Conservation (phyloP, 1,140 invertebrate genomes). For the Yoshiicerus persimilis region DNA sequence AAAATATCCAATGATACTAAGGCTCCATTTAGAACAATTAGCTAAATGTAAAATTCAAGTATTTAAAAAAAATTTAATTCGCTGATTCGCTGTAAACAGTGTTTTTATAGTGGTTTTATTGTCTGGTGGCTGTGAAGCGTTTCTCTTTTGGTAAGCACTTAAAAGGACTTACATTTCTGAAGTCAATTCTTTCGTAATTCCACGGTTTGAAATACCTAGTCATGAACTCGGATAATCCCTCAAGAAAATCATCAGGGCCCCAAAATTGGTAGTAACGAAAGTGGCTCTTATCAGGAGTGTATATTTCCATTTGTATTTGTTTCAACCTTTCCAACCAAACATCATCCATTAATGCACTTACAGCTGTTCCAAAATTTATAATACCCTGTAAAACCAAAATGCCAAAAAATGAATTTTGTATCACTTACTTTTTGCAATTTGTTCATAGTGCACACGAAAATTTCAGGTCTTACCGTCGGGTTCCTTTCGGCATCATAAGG, state of each 20-base stretch:
- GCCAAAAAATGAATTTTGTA: no score
- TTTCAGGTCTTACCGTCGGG: background rate
- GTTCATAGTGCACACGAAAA: no score
- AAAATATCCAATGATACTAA: slow-evolving; percentile 33
- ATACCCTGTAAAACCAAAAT: background rate
- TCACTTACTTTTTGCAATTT: no score
- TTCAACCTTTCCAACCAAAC: slow-evolving; percentile 22
- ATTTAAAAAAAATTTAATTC: no score
- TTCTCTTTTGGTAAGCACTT: background rate
- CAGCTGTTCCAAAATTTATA: slow-evolving; percentile 35
- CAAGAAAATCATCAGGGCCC: slow-evolving; percentile 9
- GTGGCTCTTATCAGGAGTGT: background rate
- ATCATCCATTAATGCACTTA: slow-evolving; percentile 39
- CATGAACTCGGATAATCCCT: slow-evolving; percentile 19
- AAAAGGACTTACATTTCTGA: background rate
- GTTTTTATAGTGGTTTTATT: no score
- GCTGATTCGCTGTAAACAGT: no score
- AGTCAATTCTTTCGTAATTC: background rate
- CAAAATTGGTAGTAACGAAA: slow-evolving; percentile 41
- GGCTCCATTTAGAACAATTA: slow-evolving; percentile 38
- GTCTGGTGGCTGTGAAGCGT: no score
- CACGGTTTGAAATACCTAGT: background rate
- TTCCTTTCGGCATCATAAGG: slow-evolving; percentile 29
- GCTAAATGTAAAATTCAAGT: background rate
- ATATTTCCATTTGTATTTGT: background rate